Base-by-base conservation (phyloP, 2,888 invertebrate genomes). In the Craniophora ligustri region DNA sequence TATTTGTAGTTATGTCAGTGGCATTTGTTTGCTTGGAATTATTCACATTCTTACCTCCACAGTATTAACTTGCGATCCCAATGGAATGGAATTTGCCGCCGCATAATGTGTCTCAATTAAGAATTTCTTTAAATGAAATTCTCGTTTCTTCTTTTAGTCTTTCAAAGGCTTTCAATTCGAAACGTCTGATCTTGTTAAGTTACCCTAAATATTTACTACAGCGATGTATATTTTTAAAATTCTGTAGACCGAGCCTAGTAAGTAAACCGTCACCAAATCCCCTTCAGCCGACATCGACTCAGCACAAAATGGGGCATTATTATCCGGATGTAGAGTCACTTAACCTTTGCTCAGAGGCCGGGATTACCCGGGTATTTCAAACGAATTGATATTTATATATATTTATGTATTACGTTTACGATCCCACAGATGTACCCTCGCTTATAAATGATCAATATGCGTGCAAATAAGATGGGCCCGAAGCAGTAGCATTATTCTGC, bases 391-490 rank as follows among this genome's bases (percentile, higher is more conserved):
- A 72, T 70, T 66, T 64, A 59, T 62, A 44, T 62, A 26, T 4
- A n/a, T 7, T 26, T 26, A 26, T 26, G 49, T 34, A 36, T 26
- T 56, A 38, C 54, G 63, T 64, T 64, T 70, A 61, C 44, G 56
- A 69, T 53, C 65, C 40, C 66, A 35, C 73, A 60, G 73, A 65
- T 57, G 61, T 66, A 57, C 53, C 39, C 53, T 51, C 74, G 58
- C 53, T 60, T 67, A 59, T 47, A 68, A 68, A 68, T 75, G 74
- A 74, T 75, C 74, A 67, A 72, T 74, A 75, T 67, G 69, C 73
- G 75, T 74, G 75, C 63, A 74, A 73, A 73, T 67, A 74, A 73
- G 60, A 56, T 63, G 56, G 50, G 56, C 60, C 65, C 39, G 35
- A 48, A 62, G 62, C 60, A 45, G 51, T 18, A 55, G 51, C 41